A percentile compares a stretch with the other conserved stretches of the same genome.
phyloP scores from a whole-genome alignment of 2,888 invertebrate genomes.

The Leptinotarsa juncta region DNA sequence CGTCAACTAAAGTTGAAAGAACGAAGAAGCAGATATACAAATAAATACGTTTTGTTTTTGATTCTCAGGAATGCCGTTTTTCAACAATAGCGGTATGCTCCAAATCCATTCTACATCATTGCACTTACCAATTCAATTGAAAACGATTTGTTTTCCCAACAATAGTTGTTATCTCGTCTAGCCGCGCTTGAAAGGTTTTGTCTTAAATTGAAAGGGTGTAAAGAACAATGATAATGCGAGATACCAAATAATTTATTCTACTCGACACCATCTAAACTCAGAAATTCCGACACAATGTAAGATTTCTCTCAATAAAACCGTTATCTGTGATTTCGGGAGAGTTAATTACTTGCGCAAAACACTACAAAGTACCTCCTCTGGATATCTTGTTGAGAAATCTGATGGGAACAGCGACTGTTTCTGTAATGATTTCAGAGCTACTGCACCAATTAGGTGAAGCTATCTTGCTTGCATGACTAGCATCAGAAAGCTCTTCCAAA shows the following conservation, averaged over 20 bases:
- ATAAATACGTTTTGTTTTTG: no score
- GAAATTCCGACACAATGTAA: conserved; percentile 8
- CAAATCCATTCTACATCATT: not conserved
- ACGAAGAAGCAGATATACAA: no score
- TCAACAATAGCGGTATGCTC: not conserved
- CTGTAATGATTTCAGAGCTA: no score
- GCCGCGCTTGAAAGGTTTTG: conserved; percentile 17
- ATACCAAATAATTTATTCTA: conserved; percentile 9
- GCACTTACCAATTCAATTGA: conserved; percentile 6
- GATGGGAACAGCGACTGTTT: not conserved
- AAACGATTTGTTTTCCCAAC: conserved; percentile 4
- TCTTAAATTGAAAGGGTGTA: conserved; percentile 9
- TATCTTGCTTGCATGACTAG: no score
- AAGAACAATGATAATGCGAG: conserved; percentile 11
- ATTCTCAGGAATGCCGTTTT: not conserved
- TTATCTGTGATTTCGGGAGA: conserved; percentile 1
- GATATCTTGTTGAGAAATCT: not conserved
- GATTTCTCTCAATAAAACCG: conserved; percentile 10
- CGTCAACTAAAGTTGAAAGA: no score
- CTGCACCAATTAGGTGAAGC: no score
- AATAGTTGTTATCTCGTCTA: conserved; percentile 17
- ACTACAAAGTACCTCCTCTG: not conserved
- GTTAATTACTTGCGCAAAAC: conserved; percentile 4
- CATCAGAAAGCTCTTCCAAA: no score
- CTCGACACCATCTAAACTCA: conserved; percentile 15